Percentiles rank a stretch among this genome's conserved stretches.
Evolutionary conservation across 2,888 invertebrate species (phyloP).

Genomic region (Agrenia bidenticulata): DNA sequence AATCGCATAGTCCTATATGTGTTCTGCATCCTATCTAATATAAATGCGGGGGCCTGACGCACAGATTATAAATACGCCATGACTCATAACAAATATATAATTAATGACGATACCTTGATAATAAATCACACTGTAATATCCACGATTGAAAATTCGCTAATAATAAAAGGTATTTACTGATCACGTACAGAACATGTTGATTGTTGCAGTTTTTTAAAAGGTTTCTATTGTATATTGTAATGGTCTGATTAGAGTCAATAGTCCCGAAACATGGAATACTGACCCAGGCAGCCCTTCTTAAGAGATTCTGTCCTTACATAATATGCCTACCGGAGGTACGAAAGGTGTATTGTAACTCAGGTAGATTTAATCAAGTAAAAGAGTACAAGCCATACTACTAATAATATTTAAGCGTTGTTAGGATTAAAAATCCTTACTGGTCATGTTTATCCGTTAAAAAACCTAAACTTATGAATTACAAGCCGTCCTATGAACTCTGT

Average conservation of each 20-base stretch:
- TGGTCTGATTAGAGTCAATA: not conserved
- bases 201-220: conserved; percentile 11
- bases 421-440: conserved; percentile 18
- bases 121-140: conserved; percentile 12
- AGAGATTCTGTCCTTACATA: conserved; percentile 5
- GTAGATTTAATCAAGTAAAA: conserved; percentile 12
- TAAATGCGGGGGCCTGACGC: conserved; percentile 9
- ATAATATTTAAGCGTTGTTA: conserved; percentile 16
- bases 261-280: conserved; percentile 2
- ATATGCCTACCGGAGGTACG: conserved; percentile 1
- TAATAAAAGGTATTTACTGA: conserved; percentile 14
- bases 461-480: not conserved
- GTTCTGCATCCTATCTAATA: not conserved
- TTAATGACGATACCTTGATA: conserved; percentile 3
- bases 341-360: conserved; percentile 3
- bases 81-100: conserved; percentile 8
- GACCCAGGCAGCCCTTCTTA: conserved; percentile 4
- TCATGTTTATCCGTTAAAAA: conserved; percentile 7
- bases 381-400: conserved; percentile 10
- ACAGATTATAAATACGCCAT: conserved; percentile 3
- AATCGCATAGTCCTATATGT: not conserved
- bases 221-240: not conserved
- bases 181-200: conserved; percentile 17
- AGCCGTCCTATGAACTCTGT: no score
- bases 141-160: conserved; percentile 9